Base-by-base conservation (phyloP, 2,888 invertebrate genomes). In the Anodontia alba region DNA sequence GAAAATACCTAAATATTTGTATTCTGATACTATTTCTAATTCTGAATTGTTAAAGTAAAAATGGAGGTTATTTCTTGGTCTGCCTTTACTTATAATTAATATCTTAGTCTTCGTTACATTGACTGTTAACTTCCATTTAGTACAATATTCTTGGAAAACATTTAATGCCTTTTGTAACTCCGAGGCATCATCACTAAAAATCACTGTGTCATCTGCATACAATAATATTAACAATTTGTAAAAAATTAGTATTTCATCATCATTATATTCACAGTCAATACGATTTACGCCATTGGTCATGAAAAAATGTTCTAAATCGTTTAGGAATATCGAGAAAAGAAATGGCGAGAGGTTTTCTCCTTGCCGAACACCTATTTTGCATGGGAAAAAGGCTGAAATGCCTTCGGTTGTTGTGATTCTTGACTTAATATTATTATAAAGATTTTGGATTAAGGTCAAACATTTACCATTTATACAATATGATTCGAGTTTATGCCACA, bases 191-290 rank as follows among this genome's bases (percentile, higher is more conserved):
- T 77, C 77, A 29, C 73, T 31, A 29, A 81, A 51, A 1, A 80
- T n/a, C 1, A 80, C 68, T 17, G 76, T 80, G 49, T 80, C 75
- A 54, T 80, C 80, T 17, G 80, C 80, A 49, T 68, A 80, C 42
- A 80, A 26, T 12, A 78, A 49, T 0, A 73, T 26, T 17, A 76
- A 73, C 8, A 76, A 29, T 43, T 68, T 62, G 0, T 73, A 17
- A 43, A 43, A 73, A 26, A 43, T 54, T 15, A 49, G 3, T 8
- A 69, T 62, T 1, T 31, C 20, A n/a, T 62, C 33, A 20, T 31
- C 31, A 62, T 62, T 62, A 15, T 12, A 31, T 33, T 62, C 62
- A 17, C 33, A 31, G 1, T 20, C 33, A 5, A 62, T 62, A 5
- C 62, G 17, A 17, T 15, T 1, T 33, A 20, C 20, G 31, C 10